phyloP scores from a whole-genome alignment of 2,797 vertebrate genomes.

The Esox masquinongy region DNA sequence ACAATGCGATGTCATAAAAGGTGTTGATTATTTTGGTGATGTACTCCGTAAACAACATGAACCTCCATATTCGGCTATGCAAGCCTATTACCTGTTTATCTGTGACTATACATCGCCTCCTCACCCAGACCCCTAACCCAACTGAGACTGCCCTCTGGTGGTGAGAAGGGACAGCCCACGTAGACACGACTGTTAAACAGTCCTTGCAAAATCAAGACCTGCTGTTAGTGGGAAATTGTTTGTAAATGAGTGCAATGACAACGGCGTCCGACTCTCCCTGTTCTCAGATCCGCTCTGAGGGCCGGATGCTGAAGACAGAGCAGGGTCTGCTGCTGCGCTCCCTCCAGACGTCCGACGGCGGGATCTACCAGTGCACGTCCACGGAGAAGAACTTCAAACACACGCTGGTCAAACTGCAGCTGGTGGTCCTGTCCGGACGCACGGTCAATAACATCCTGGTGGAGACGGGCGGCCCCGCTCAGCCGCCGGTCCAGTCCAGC shows the following conservation, averaged over 20 bases:
- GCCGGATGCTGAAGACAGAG: slow-evolving; percentile 90
- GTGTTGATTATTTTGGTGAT: too few relatives aligned
- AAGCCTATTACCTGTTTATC: too few relatives aligned
- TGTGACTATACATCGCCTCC: too few relatives aligned
- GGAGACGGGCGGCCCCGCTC: slow-evolving; percentile 66
- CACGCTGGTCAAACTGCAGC: slow-evolving; percentile 88
- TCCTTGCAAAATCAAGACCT: neutral
- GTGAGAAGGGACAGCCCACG: too few relatives aligned
- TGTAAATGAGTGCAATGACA: neutral
- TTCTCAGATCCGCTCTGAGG: slow-evolving; percentile 82
- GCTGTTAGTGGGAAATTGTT: neutral
- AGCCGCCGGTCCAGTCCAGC: slow-evolving; percentile 72
- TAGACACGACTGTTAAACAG: too few relatives aligned
- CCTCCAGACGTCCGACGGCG: slow-evolving; percentile 86
- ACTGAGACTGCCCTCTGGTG: too few relatives aligned
- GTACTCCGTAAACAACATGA: too few relatives aligned
- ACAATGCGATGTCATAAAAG: too few relatives aligned
- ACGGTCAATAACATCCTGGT: slow-evolving; percentile 86
- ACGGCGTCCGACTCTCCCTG: neutral
- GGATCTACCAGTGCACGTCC: slow-evolving; percentile 95
- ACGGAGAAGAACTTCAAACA: slow-evolving; percentile 99
- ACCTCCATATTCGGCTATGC: too few relatives aligned
- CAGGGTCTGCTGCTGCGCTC: slow-evolving; percentile 92
- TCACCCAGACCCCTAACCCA: too few relatives aligned
- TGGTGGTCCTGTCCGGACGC: slow-evolving; percentile 88